Conservation (phyloP, 1,140 invertebrate genomes). For the Samia ricini region DNA sequence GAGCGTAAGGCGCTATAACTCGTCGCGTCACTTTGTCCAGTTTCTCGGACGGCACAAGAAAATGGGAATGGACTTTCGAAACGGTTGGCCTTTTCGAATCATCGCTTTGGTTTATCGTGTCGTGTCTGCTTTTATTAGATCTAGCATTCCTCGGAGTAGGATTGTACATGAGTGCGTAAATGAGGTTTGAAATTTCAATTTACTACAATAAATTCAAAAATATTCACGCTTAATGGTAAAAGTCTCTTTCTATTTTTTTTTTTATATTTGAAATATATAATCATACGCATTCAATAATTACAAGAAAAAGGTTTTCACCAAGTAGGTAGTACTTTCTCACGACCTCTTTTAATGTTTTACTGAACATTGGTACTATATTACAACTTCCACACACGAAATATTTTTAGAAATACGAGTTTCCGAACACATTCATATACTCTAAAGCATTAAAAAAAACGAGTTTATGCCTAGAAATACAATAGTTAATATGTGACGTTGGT, state of each 20-base stretch:
- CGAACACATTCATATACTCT: too few species aligned
- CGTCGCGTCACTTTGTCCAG: constrained; percentile 71
- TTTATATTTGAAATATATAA: background rate
- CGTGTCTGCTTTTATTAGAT: constrained; percentile 48
- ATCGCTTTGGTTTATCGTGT: constrained; percentile 39
- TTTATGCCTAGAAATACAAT: too few species aligned
- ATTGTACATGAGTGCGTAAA: constrained; percentile 27
- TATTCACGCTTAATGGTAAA: too few species aligned
- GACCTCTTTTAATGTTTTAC: too few species aligned
- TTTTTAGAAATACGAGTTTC: too few species aligned
- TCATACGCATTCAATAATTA: background rate
- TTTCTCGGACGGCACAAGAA: constrained; percentile 61
- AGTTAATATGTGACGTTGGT: too few species aligned
- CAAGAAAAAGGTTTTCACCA: background rate
- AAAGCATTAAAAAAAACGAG: too few species aligned
- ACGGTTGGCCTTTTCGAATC: constrained; percentile 24
- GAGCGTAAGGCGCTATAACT: constrained; percentile 77
- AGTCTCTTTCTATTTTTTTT: constrained; percentile 5
- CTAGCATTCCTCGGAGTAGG: constrained; percentile 37
- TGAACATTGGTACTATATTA: too few species aligned
- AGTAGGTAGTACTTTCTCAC: too few species aligned
- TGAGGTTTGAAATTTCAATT: background rate
- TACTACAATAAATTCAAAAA: background rate
- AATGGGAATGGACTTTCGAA: constrained; percentile 56
- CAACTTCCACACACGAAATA: too few species aligned